phyloP scores from a whole-genome alignment of 2,797 vertebrate genomes.

The Pseudochirops cupreus region DNA sequence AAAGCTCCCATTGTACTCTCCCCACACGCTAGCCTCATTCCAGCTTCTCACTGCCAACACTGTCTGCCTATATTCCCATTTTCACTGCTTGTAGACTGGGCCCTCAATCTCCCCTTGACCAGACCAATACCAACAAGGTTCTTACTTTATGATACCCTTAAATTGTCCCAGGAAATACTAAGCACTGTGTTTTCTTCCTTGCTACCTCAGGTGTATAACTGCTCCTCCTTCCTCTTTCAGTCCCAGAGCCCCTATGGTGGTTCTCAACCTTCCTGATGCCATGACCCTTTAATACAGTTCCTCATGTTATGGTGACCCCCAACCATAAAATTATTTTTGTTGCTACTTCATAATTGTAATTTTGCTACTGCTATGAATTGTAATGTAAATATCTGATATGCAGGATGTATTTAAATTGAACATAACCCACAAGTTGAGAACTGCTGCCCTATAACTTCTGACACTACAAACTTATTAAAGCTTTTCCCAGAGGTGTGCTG shows the following conservation, averaged over 20 bases:
- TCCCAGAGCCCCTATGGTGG: background rate
- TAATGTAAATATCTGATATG: too few species aligned
- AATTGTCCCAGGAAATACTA: background rate
- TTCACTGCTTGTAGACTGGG: background rate
- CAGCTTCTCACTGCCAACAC: background rate
- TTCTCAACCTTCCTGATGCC: too few species aligned
- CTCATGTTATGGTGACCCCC: too few species aligned
- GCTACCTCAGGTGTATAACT: background rate
- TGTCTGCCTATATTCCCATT: background rate
- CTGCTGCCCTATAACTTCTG: background rate
- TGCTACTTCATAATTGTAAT: too few species aligned
- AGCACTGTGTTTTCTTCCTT: background rate
- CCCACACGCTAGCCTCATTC: background rate
- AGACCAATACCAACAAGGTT: background rate
- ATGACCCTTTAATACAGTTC: too few species aligned
- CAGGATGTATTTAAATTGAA: too few species aligned
- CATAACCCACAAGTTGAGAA: too few species aligned
- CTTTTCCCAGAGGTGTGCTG: background rate
- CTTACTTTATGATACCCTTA: background rate
- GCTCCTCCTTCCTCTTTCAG: background rate
- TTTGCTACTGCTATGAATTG: too few species aligned
- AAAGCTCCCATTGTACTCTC: background rate
- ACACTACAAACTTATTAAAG: background rate
- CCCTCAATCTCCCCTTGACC: background rate
- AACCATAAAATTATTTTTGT: too few species aligned